These are phyloP conservation scores for Serrognathus titanus DNA, from an alignment of 2,888 invertebrate genomes.

Conservation along the genomic window DNA sequence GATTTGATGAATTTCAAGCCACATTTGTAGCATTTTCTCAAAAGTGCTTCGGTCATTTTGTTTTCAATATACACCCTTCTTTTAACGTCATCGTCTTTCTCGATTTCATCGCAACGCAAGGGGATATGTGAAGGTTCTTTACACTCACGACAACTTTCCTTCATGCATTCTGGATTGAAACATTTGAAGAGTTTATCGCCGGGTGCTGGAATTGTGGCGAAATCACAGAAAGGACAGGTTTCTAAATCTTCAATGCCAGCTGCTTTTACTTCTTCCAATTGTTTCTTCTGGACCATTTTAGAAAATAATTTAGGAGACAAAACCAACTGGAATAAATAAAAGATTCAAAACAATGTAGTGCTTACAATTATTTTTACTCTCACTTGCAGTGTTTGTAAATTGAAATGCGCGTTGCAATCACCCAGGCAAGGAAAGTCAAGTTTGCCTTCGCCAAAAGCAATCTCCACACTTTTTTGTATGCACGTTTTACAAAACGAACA, in stretches of 20 bases:
- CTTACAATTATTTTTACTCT: conserved; percentile 28
- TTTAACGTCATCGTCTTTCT: conserved; percentile 46
- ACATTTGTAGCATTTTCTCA: conserved; percentile 49
- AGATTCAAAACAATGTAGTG: conserved; percentile 34
- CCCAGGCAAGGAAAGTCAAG: conserved; percentile 49
- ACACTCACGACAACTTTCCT: conserved; percentile 38
- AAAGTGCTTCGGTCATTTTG: conserved; percentile 53
- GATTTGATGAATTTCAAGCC: conserved; percentile 52
- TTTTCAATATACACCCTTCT: conserved; percentile 53
- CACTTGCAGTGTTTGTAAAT: conserved; percentile 7
- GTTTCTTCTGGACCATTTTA: conserved; percentile 49
- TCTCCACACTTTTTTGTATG: conserved; percentile 43
- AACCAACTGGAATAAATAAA: conserved; percentile 38
- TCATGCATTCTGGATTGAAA: conserved; percentile 56
- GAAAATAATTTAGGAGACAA: conserved; percentile 49
- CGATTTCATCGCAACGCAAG: conserved; percentile 50
- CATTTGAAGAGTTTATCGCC: conserved; percentile 53
- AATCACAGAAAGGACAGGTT: conserved; percentile 58
- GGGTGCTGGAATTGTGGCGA: conserved; percentile 50
- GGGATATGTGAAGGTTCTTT: conserved; percentile 55
- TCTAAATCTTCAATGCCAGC: conserved; percentile 55
- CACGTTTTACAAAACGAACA: conserved; percentile 42
- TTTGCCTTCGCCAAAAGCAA: conserved; percentile 46
- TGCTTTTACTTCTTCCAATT: conserved; percentile 52
- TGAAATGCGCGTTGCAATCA: conserved; percentile 35